phyloP scores from a whole-genome alignment of 2,888 invertebrate genomes.

The Drosophila falleni region DNA sequence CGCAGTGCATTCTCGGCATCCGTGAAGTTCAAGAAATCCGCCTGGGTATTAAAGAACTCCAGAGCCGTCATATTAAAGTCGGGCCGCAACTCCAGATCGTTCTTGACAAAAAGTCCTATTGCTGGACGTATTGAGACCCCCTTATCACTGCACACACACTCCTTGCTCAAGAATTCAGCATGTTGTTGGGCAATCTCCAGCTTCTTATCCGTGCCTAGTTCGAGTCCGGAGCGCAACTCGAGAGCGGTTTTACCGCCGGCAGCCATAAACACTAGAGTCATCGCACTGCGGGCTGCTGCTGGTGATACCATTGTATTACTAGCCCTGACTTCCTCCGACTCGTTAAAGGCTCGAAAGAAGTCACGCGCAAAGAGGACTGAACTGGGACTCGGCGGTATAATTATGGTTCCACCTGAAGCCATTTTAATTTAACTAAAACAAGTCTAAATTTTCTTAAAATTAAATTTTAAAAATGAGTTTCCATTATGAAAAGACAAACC shows the following conservation, averaged over 20 bases:
- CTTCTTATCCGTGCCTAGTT: slow-evolving; percentile 52
- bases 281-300: slow-evolving; percentile 88
- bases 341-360: slow-evolving; percentile 55
- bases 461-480: no score
- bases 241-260: slow-evolving; percentile 86
- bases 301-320: slow-evolving; percentile 58
- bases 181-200: slow-evolving; percentile 61
- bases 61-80: no score
- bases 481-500: background rate
- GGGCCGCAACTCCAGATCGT: no score
- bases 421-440: slow-evolving; percentile 33
- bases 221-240: slow-evolving; percentile 57
- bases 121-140: slow-evolving; percentile 86
- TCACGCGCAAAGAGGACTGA: slow-evolving; percentile 58
- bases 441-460: background rate
- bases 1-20: no score
- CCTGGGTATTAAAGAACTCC: no score
- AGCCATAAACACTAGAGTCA: slow-evolving; percentile 90
- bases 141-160: slow-evolving; percentile 53
- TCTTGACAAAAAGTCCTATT: slow-evolving; percentile 89
- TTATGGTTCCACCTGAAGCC: slow-evolving; percentile 44
- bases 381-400: slow-evolving; percentile 35
- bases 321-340: background rate
- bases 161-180: slow-evolving; percentile 49
- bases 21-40: no score